Conservation (phyloP, 2,888 invertebrate species). For the Myopa tessellatipennis region DNA sequence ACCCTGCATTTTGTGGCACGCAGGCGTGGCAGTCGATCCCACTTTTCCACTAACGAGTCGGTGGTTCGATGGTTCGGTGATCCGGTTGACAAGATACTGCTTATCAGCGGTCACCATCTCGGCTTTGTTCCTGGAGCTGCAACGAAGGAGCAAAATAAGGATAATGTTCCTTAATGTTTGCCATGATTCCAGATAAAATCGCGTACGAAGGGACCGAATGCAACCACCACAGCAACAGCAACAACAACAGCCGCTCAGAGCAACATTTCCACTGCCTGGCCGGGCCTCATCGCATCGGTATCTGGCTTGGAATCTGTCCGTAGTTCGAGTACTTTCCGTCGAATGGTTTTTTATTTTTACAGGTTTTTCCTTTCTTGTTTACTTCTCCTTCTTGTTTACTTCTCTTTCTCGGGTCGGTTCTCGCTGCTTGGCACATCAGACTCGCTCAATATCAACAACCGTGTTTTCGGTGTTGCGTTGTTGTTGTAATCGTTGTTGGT, state of each 20-base stretch:
- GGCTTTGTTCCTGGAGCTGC: no score
- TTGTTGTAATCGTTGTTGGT: neutral
- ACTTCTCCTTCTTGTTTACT: no score
- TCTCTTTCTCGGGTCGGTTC: neutral
- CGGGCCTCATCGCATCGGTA: no score
- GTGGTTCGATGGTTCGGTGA: no score
- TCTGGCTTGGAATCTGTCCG: no score
- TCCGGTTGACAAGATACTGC: no score
- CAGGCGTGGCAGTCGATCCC: neutral
- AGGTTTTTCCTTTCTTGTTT: no score
- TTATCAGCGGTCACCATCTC: no score
- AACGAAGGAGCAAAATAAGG: neutral
- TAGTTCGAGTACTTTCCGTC: no score
- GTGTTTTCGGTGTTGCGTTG: neutral
- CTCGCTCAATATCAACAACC: constrained; percentile 8
- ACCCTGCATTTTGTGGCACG: no score
- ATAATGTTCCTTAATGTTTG: neutral
- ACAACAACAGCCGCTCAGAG: neutral
- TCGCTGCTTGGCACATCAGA: neutral
- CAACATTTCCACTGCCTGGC: no score
- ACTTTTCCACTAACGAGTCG: neutral
- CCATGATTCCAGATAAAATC: constrained; percentile 20
- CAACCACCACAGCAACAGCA: neutral
- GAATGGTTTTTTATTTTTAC: no score
- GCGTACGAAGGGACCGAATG: neutral